Evolutionary conservation across 2,888 invertebrate genomes (phyloP).

Genomic region (Cynaeus angustus): DNA sequence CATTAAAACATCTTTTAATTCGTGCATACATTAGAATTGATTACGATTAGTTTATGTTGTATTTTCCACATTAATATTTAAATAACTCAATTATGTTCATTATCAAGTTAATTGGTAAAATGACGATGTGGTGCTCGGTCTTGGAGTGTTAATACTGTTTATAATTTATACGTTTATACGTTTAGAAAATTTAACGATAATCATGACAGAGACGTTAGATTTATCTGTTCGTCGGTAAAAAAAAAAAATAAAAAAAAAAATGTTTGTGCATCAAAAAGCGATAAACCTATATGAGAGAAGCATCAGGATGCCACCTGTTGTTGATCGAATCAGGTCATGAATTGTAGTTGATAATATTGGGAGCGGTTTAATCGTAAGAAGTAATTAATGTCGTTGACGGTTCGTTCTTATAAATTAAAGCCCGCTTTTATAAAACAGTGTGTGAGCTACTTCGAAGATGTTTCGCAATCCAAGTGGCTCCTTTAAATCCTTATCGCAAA

Average conservation of each 20-base stretch:
- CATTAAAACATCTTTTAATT: conserved; percentile 4
- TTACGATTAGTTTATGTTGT: conserved; percentile 4
- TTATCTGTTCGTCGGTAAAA: not conserved
- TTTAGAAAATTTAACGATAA: not conserved
- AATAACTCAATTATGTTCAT: conserved; percentile 3
- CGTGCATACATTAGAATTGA: conserved; percentile 2
- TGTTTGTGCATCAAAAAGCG: conserved; percentile 12
- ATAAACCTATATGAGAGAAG: conserved; percentile 25
- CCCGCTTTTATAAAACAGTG: conserved; percentile 47
- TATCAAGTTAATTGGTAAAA: not conserved
- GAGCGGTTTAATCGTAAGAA: conserved; percentile 5
- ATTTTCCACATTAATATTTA: conserved; percentile 1
- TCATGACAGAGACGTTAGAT: not conserved
- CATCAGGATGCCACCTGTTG: conserved; percentile 54
- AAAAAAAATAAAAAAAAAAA: conserved; percentile 2
- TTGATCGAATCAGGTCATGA: conserved; percentile 40
- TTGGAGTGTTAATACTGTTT: not conserved
- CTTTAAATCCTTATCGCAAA: conserved; percentile 78
- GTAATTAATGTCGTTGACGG: not conserved
- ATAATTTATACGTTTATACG: not conserved
- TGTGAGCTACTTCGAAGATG: conserved; percentile 50
- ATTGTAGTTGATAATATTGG: conserved; percentile 17
- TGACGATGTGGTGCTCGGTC: not conserved
- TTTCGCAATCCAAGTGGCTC: conserved; percentile 67
- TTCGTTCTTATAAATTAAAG: conserved; percentile 7